Percentiles rank a stretch among this genome's conserved stretches.
phyloP scores from a whole-genome alignment of 2,113 vertebrate species.

The Opisthocomus hoazin region DNA sequence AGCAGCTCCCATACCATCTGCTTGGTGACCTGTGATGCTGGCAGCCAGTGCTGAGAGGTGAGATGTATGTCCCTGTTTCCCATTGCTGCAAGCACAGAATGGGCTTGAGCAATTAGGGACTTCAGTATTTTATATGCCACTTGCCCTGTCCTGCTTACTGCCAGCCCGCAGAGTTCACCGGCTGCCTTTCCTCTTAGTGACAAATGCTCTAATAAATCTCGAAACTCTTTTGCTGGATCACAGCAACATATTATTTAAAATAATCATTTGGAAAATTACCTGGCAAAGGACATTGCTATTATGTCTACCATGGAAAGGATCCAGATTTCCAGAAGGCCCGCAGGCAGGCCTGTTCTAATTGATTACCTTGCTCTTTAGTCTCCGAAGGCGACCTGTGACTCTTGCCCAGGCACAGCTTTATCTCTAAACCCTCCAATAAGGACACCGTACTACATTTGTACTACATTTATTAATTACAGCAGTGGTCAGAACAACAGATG shows the following conservation, averaged over 20 bases:
- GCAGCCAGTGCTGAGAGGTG: neutral
- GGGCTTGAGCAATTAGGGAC: neutral
- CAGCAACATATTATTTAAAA: constrained; percentile 20
- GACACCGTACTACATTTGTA: neutral
- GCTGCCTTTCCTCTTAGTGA: neutral
- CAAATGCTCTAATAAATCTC: neutral
- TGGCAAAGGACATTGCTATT: constrained; percentile 30
- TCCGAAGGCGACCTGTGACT: neutral
- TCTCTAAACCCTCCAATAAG: neutral
- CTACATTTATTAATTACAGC: neutral
- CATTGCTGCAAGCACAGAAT: neutral
- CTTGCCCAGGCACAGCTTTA: neutral
- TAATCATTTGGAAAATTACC: constrained; percentile 41
- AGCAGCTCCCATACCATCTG: neutral
- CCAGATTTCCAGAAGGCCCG: neutral
- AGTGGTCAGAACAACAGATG: neutral
- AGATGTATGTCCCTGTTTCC: neutral
- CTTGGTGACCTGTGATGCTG: neutral
- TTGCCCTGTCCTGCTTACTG: neutral
- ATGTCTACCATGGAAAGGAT: constrained; percentile 2
- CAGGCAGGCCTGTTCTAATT: neutral
- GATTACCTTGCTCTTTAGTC: neutral
- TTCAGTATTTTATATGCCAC: neutral
- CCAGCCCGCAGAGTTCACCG: neutral
- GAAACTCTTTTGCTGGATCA: neutral